Evolutionary conservation across 2,113 vertebrate genomes (phyloP), one percentile per base, ranked within the genome.

Genomic region (Stegastes partitus): DNA sequence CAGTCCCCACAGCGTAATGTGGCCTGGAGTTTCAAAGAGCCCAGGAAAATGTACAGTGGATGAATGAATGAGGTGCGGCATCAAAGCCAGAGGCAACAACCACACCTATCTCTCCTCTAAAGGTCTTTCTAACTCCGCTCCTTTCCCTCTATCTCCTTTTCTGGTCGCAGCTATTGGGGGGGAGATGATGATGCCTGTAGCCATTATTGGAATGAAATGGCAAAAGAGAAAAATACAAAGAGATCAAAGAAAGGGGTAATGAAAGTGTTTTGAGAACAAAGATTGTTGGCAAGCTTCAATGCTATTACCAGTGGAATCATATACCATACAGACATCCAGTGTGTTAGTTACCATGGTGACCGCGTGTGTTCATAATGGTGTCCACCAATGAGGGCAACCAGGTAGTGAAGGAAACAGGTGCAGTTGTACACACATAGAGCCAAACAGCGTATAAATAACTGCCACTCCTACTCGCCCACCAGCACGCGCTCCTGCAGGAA

Each of bases 261-360:
- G 1, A 62, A 25, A 55, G 47, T 15, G 23, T n/a, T 26, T n/a
- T 18, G 5, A 53, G 2, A 6, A 28, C 19, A 37, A 44, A 44
- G 3, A 54, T 0, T 26, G 21, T 22, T 5, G 22, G 6, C 12
- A 26, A n/a, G 47, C 53, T 53, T 56, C 34, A 25, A 11, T 26
- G 16, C n/a, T 21, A 65, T 70, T 53, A 70, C 23, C 7, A 67
- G 12, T 15, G 8, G 5, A 51, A 5, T 66, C 72, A 49, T 55
- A n/a, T 51, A 14, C 1, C 26, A 37, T 56, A 61, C 16, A 67
- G 22, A 73, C 25, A 77, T 72, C 26, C 1, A 57, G 2, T 62
- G 34, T 65, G 49, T 56, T 31, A 31, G 89, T 85, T 85, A 80
- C 83, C 85, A 84, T 84, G 69, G 87, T 21, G 67, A 84, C 67